Evolutionary conservation across 2,797 vertebrate genomes (phyloP).

Genomic region (Lates japonicus): DNA sequence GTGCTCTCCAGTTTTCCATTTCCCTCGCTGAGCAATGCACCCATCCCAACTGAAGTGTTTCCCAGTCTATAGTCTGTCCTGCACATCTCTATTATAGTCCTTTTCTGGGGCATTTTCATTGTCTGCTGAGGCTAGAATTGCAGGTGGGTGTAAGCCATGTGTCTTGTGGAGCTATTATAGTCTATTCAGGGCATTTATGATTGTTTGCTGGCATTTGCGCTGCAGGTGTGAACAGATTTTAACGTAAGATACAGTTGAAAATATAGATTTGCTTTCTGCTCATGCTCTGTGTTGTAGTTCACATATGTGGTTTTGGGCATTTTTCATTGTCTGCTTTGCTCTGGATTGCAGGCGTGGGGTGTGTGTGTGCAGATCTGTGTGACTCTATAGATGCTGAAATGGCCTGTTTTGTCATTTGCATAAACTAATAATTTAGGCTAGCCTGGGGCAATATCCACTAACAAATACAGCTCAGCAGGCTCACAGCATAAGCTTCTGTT

Average conservation of each 20-base stretch:
- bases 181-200: slow-evolving; percentile 28
- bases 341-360: slow-evolving; percentile 54
- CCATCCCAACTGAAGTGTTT: slow-evolving; percentile 28
- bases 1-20: not conserved
- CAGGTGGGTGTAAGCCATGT: slow-evolving; percentile 61
- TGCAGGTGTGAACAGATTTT: slow-evolving; percentile 37
- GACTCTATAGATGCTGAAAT: slow-evolving; percentile 41
- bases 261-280: slow-evolving; percentile 19
- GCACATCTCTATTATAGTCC: slow-evolving; percentile 26
- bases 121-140: slow-evolving; percentile 64
- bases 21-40: slow-evolving; percentile 9
- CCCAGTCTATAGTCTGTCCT: slow-evolving; percentile 15
- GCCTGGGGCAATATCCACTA: slow-evolving; percentile 19
- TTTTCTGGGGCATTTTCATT: slow-evolving; percentile 62
- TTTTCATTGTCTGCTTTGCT: slow-evolving; percentile 64
- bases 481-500: slow-evolving; percentile 2
- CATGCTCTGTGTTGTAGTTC: not conserved
- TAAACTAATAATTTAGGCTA: slow-evolving; percentile 55
- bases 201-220: slow-evolving; percentile 34
- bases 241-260: slow-evolving; percentile 8
- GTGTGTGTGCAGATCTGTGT: slow-evolving; percentile 24
- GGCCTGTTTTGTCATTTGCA: slow-evolving; percentile 51
- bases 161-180: slow-evolving; percentile 33
- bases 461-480: slow-evolving; percentile 21
- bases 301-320: slow-evolving; percentile 21